phyloP scores from a whole-genome alignment of 2,113 vertebrate species.

The Crocuta crocuta region DNA sequence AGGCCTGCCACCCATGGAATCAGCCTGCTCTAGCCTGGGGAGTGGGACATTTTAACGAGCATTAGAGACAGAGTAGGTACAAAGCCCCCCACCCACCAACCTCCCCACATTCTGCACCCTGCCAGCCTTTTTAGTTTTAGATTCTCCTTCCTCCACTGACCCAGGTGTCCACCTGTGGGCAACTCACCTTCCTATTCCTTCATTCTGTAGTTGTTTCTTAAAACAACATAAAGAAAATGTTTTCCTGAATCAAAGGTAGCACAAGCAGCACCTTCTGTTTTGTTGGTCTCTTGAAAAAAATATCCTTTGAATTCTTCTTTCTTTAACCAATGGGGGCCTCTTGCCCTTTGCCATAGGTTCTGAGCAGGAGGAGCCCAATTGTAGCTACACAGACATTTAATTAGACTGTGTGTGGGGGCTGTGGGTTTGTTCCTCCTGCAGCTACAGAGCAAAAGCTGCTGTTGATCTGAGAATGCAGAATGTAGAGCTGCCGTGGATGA shows the following conservation, averaged over 20 bases:
- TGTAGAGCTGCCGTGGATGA: background rate
- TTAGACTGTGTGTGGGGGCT: conserved; percentile 3
- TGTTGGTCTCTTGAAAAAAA: conserved; percentile 60
- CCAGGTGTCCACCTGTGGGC: background rate
- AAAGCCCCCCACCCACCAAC: background rate
- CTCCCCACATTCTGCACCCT: background rate
- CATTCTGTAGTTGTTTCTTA: conserved; percentile 48
- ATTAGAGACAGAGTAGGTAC: background rate
- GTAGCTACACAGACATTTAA: conserved; percentile 60
- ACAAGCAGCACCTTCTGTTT: conserved; percentile 50
- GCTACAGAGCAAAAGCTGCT: conserved; percentile 17
- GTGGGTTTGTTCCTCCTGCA: background rate
- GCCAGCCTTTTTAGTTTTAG: conserved; percentile 1
- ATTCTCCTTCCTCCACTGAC: conserved; percentile 47
- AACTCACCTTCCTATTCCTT: background rate
- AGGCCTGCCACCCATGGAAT: no score
- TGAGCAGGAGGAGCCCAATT: background rate
- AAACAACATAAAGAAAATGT: conserved; percentile 62
- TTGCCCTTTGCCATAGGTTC: conserved; percentile 50
- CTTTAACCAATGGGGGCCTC: conserved; percentile 46
- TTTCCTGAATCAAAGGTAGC: conserved; percentile 69
- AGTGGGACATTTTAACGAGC: background rate
- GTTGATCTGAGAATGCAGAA: background rate
- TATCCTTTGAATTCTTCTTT: conserved; percentile 59
- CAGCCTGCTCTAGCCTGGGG: background rate